Base-by-base conservation (phyloP, 1,140 invertebrate genomes). In the Ceratosolen solmsi region DNA sequence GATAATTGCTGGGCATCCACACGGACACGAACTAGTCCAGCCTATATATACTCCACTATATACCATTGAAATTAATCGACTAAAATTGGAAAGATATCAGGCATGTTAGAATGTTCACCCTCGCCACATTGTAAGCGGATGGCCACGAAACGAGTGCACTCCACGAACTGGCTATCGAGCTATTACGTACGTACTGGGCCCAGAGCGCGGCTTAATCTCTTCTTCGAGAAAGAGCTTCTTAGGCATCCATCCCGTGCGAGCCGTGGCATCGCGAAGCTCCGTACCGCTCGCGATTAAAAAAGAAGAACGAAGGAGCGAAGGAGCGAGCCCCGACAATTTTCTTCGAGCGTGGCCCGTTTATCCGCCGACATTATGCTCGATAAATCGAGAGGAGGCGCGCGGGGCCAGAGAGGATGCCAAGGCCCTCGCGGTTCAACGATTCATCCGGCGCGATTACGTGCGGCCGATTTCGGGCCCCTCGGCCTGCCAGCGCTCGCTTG, bases 401-500 rank as follows among this genome's bases (percentile, higher is more conserved):
- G 68, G 27, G 33, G 65, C 41, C 74, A 49, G 58, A 54, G 38
- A 4, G 49, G 25, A 22, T 49, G 36, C 65, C 51, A 33, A 22
- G 65, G 51, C 51, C 8, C 76, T 54, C 33, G 51, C 49, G 78
- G 78, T 79, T 79, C 78, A 79, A 79, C 79, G 79, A 81, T 81
- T 81, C 72, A 76, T 76, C 72, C 41, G 60, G 30, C 79, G 72
- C 79, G 79, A 81, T 81, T 81, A 81, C 79, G 58, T 51, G 71
- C 38, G 46, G 58, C 30, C 58, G 79, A 75, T 75, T 74, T 81
- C 38, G 79, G 79, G 36, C 65, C 79, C 72, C 51, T 56, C 51
- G 46, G 63, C 63, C 68, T 22, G 25, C 33, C 72, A n/a, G 25
- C 30, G 13, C 71, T 22, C 9, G 11, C 51, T 54, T 51, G 36